Percentiles rank a stretch among this genome's conserved stretches.
Evolutionary conservation across 2,113 vertebrate genomes (phyloP).

Genomic region (Lophius piscatorius): DNA sequence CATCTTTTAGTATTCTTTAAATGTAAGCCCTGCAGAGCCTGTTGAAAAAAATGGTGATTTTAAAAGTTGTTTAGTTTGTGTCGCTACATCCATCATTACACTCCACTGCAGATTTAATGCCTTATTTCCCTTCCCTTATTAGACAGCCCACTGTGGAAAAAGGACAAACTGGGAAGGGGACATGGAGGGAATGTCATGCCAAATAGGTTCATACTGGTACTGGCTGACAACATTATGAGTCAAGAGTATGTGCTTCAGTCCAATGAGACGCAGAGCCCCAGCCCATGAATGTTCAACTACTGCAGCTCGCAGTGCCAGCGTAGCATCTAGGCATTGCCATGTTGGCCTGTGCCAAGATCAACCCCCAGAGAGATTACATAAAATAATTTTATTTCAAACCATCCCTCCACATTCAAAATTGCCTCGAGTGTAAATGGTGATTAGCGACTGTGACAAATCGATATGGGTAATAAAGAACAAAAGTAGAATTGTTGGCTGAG

Average conservation of each 20-base stretch:
- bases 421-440: conserved; percentile 50
- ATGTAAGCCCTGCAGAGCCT: background rate
- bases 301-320: conserved; percentile 46
- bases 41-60: conserved; percentile 11
- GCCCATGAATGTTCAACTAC: conserved; percentile 68
- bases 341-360: conserved; percentile 52
- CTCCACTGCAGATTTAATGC: conserved; percentile 17
- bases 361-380: conserved; percentile 61
- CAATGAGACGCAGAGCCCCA: conserved; percentile 54
- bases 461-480: conserved; percentile 37
- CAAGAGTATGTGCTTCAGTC: conserved; percentile 70
- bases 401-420: conserved; percentile 36
- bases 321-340: conserved; percentile 43
- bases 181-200: conserved; percentile 40
- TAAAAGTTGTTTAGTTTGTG: background rate
- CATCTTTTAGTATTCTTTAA: too few species aligned
- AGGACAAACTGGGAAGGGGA: conserved; percentile 19
- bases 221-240: conserved; percentile 66
- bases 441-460: conserved; percentile 55
- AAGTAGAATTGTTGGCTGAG: conserved; percentile 34
- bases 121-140: conserved; percentile 24
- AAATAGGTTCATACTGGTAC: conserved; percentile 64
- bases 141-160: conserved; percentile 33
- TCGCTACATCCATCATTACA: conserved; percentile 38
- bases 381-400: conserved; percentile 68